Evolutionary conservation across 2,113 vertebrate species (phyloP).

Genomic region (Pogonocichla stellata): DNA sequence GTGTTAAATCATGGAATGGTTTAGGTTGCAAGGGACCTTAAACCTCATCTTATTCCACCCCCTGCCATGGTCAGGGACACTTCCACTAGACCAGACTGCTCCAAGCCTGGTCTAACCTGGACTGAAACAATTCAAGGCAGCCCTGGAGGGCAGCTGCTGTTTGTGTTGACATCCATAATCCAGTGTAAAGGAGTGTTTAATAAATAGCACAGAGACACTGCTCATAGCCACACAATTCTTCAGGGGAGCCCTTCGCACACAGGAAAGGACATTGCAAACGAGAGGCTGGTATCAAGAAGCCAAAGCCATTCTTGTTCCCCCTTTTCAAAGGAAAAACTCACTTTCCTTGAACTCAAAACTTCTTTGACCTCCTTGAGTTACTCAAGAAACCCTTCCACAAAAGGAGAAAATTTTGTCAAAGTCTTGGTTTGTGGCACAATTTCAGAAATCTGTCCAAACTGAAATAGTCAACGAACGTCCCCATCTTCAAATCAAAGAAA

Average conservation of each 20-base stretch:
- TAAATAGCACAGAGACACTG: neutral
- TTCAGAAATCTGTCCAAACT: neutral
- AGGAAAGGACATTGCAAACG: neutral
- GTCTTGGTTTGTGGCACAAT: neutral
- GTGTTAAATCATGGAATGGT: neutral
- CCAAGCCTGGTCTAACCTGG: neutral
- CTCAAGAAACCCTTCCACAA: neutral
- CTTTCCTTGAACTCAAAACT: neutral
- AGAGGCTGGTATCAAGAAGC: neutral
- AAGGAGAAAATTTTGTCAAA: neutral
- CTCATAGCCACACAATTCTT: neutral
- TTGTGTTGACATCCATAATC: neutral
- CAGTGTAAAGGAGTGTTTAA: neutral
- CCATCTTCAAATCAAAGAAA: neutral
- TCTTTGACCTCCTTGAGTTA: neutral
- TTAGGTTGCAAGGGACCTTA: neutral
- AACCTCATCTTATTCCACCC: neutral
- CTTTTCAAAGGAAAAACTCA: neutral
- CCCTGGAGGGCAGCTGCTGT: neutral
- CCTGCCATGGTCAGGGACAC: neutral
- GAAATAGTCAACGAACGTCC: neutral
- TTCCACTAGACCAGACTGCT: neutral
- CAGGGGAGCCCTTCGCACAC: rapidly evolving
- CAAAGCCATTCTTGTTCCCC: neutral
- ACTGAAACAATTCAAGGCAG: neutral